Base-by-base conservation (phyloP, 2,888 invertebrate species). In the Polyploca ridens region DNA sequence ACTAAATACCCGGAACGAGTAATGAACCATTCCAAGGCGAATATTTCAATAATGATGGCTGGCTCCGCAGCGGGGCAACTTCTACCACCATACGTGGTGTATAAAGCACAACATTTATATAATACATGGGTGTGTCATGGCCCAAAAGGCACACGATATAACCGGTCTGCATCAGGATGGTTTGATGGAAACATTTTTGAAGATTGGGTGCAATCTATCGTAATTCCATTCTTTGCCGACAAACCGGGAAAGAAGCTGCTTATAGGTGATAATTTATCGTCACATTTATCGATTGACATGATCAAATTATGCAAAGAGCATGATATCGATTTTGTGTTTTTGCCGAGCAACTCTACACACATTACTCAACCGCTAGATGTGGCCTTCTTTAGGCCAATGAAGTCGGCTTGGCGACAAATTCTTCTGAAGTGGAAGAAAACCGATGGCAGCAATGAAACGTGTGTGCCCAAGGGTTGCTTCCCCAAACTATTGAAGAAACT, bases 151-250 rank as follows among this genome's bases (percentile, higher is more conserved):
- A 57, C 64, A 61, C 44, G 33, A 33, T 70, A 68, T 60, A 68
- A 66, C 59, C 35, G 64, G 38, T 58, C 64, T 16, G 59, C 54
- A 59, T 60, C 61, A 58, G 70, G 68, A 16, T 70, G 70, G 70
- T 68, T 70, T 65, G 63, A 63, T 19, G 49, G 13, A 1, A 62
- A 3, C n/a, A 67, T 66, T 49, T 69, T 69, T 66, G 67, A 69
- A 49, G 69, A 69, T 62, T 69, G 67, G 65, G 63, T 69, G 65
- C 19, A 35, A 7, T 46, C 38, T 35, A 46, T 67, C 58, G 44
- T 67, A 57, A 58, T 64, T 33, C 62, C 66, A 67, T 58, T 27
- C 27, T 62, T 63, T 61, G 33, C 58, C 49, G 58, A 58, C 33
- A 46, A 19, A 46, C 35, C 35, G 6, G n/a, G 38, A 58, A 11